Percentiles rank a stretch among this genome's conserved stretches.
phyloP scores from a whole-genome alignment of 2,888 invertebrate genomes.

The Eupithecia subumbrata region DNA sequence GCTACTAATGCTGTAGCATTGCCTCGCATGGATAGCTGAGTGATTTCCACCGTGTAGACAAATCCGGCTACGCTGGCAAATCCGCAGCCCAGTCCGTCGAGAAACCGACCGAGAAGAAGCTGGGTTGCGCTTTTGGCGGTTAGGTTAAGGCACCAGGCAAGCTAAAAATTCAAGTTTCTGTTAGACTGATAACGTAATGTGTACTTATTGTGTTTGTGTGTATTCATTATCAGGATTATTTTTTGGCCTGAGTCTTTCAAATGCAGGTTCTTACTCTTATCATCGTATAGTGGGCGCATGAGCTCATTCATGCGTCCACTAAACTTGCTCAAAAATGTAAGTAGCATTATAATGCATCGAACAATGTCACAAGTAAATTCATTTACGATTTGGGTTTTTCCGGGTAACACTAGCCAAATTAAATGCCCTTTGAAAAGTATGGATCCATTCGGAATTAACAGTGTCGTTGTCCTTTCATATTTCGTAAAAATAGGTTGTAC shows the following conservation, averaged over 20 bases:
- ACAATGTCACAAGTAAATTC: no score
- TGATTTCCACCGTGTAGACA: conserved; percentile 81
- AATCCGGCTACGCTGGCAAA: conserved; percentile 70
- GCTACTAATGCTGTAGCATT: conserved; percentile 37
- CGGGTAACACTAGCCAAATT: not conserved
- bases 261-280: not conserved
- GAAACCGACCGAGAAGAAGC: conserved; percentile 71
- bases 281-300: no score
- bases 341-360: no score
- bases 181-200: not conserved
- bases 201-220: no score
- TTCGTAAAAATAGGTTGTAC: not conserved
- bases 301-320: no score
- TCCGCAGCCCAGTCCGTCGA: conserved; percentile 68
- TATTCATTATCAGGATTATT: not conserved
- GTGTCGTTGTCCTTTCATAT: not conserved
- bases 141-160: conserved; percentile 53
- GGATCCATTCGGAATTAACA: not conserved
- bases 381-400: no score
- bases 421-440: not conserved
- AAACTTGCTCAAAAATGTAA: not conserved
- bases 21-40: conserved; percentile 47
- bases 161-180: conserved; percentile 36
- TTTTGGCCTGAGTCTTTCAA: not conserved
- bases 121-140: conserved; percentile 48